Evolutionary conservation across 2,797 vertebrate genomes (phyloP).

Genomic region (Scarus forsteni): DNA sequence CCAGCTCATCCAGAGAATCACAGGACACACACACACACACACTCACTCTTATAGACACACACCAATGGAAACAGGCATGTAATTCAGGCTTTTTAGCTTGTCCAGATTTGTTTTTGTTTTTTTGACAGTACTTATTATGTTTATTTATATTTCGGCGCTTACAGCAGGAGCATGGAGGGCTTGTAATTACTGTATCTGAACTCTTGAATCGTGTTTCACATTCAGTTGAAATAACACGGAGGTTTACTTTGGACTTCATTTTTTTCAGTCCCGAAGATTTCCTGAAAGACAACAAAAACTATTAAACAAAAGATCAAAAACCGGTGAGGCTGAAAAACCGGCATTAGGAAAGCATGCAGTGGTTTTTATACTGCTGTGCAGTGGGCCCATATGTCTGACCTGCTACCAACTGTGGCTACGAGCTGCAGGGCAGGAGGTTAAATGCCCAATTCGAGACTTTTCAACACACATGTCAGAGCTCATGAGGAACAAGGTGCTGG

Average conservation of each 20-base stretch:
- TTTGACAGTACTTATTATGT: slow-evolving; percentile 86
- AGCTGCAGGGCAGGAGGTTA: slow-evolving; percentile 72
- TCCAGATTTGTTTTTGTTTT: slow-evolving; percentile 75
- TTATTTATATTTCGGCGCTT: slow-evolving; percentile 83
- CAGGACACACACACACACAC: slow-evolving; percentile 52
- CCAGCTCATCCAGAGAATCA: slow-evolving; percentile 77
- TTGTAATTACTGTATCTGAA: slow-evolving; percentile 82
- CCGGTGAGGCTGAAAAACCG: slow-evolving; percentile 49
- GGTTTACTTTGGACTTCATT: slow-evolving; percentile 48
- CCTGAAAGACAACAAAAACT: slow-evolving; percentile 63
- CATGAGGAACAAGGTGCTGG: slow-evolving; percentile 67
- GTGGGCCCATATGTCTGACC: slow-evolving; percentile 62
- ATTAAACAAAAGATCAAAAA: slow-evolving; percentile 66
- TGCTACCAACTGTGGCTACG: slow-evolving; percentile 56
- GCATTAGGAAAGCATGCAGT: slow-evolving; percentile 47
- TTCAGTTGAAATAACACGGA: slow-evolving; percentile 70
- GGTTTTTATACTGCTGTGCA: slow-evolving; percentile 36
- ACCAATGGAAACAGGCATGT: slow-evolving; percentile 54
- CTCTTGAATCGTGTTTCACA: slow-evolving; percentile 70
- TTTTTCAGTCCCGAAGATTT: slow-evolving; percentile 24
- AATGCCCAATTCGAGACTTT: slow-evolving; percentile 76
- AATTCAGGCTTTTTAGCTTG: slow-evolving; percentile 77
- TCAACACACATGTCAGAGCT: slow-evolving; percentile 76
- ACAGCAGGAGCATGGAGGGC: slow-evolving; percentile 67
- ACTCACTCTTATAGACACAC: slow-evolving; percentile 16